Evolutionary conservation across 2,113 vertebrate genomes (phyloP), one percentile per base, ranked within the genome.

Genomic region (Rana temporaria): DNA sequence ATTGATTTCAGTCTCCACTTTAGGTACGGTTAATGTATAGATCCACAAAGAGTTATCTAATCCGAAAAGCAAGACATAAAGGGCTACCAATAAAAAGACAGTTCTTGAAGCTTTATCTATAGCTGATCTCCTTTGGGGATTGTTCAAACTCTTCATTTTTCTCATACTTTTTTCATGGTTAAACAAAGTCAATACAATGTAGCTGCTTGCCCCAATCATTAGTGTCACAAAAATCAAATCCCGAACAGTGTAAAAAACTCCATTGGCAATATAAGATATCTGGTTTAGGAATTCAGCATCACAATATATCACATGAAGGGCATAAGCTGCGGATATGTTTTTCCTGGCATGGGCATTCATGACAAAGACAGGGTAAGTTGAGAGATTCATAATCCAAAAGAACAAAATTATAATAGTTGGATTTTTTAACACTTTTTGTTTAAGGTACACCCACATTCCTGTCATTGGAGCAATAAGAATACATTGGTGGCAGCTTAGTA

Each of bases 11-110:
- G 57, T 30, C 30, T 34, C 65, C 18, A 81, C 79, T 30, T 76
- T 53, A 15, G 73, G 22, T 15, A 75, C 22, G 0, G 72, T 63
- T 75, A 84, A 42, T 26, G 81, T 76, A 18, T 84, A 84, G 22
- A 77, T 67, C 81, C 81, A 84, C 4, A 69, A 24, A 30, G 74
- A 67, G 20, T 77, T 84, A 42, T 84, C 81, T 56, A 84, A 26
- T 53, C 81, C 81, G 52, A 68, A 84, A 24, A 84, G 66, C 18
- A 68, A 18, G 8, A 84, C 63, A 48, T 84, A 84, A 17, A 77
- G 3, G 14, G 55, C 15, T 52, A 84, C 81, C 20, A 84, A 69
- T 38, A 63, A 60, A 34, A 84, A 32, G 2, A 84, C 42, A 22
- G 64, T 52, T 53, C 64, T 66, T 24, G 81, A 77, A 14, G 81